A percentile compares a stretch with the other conserved stretches of the same genome.
Evolutionary conservation across 2,113 vertebrate species (phyloP).

Genomic region (Atherinomorus stipes): DNA sequence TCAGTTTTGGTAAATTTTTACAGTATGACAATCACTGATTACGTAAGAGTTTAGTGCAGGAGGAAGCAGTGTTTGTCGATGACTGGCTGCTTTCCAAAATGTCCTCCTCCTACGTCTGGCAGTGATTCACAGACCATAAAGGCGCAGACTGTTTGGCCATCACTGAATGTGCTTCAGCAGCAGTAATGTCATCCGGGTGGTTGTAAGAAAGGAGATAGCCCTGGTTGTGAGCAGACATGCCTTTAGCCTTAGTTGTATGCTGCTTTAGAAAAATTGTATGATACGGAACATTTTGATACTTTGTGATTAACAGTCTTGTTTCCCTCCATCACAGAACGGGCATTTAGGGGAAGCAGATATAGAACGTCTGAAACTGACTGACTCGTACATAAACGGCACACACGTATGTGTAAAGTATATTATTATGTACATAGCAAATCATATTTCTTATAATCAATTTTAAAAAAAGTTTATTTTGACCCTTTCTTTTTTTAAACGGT

Average conservation of each 20-base stretch:
- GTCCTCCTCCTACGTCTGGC: constrained; percentile 51
- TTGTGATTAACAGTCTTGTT: neutral
- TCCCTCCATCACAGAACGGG: constrained; percentile 87
- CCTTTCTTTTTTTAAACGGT: no score
- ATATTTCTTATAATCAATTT: neutral
- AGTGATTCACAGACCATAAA: constrained; percentile 59
- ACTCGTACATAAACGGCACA: constrained; percentile 92
- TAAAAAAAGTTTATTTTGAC: neutral
- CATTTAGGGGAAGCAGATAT: constrained; percentile 94
- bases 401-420: constrained; percentile 85
- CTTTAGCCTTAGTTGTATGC: neutral
- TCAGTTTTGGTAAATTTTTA: constrained; percentile 1
- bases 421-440: no score
- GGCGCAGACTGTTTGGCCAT: constrained; percentile 43
- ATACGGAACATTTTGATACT: neutral
- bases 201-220: constrained; percentile 35
- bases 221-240: constrained; percentile 8
- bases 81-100: constrained; percentile 56
- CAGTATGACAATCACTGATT: constrained; percentile 43
- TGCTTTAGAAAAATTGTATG: constrained; percentile 1
- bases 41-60: constrained; percentile 44
- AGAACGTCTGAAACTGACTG: constrained; percentile 91
- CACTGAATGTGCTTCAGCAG: constrained; percentile 53
- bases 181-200: constrained; percentile 46
- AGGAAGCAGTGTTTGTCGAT: constrained; percentile 47